A percentile compares a stretch with the other conserved stretches of the same genome.
Conservation (phyloP, 1,140 invertebrate genomes). For the Cherax quadricarinatus region DNA sequence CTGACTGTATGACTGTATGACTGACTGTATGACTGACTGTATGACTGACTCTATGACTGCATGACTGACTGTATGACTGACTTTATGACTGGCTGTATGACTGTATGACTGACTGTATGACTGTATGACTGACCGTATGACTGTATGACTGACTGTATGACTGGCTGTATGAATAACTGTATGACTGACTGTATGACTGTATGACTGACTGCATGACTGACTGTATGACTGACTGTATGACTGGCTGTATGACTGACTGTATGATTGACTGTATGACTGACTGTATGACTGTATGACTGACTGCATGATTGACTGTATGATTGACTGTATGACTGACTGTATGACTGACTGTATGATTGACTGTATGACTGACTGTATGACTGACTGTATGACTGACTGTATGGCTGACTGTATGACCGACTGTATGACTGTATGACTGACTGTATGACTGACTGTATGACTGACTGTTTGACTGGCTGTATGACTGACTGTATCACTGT, state of each 20-base stretch:
- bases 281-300: not conserved
- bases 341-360: not conserved
- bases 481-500: not conserved
- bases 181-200: not conserved
- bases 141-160: not conserved
- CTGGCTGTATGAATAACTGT: not conserved
- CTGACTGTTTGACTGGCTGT: no score
- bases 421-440: no score
- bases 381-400: not conserved
- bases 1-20: slow-evolving; percentile 5
- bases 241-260: not conserved
- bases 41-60: not conserved
- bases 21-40: not conserved
- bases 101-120: not conserved
- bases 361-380: not conserved
- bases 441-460: not conserved
- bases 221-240: no score
- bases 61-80: slow-evolving; percentile 15
- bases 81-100: not conserved
- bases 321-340: not conserved
- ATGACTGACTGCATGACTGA: not conserved
- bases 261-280: not conserved
- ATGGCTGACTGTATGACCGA: not conserved
- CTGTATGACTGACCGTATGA: no score
- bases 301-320: not conserved